Percentiles rank a stretch among this genome's conserved stretches.
These are phyloP conservation scores for Habroteleia sp. DNA, from an alignment of 2,888 invertebrate species.

Conservation along the genomic window DNA sequence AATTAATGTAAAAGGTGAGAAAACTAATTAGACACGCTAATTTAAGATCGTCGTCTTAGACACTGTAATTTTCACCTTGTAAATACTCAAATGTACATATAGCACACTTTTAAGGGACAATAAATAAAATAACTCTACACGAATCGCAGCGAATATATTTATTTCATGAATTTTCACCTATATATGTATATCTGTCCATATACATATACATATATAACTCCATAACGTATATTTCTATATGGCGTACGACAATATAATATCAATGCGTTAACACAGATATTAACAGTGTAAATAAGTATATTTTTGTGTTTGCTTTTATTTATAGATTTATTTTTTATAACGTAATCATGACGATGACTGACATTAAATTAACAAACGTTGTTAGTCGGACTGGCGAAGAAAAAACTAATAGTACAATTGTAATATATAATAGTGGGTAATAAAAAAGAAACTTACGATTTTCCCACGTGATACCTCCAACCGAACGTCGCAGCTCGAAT, in stretches of 20 bases:
- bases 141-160: constrained; percentile 74
- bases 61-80: no score
- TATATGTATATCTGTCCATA: constrained; percentile 67
- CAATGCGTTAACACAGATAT: constrained; percentile 73
- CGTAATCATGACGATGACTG: constrained; percentile 68
- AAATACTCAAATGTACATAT: constrained; percentile 43
- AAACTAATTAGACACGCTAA: background rate
- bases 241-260: constrained; percentile 74
- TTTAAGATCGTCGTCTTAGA: no score
- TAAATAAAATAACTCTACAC: constrained; percentile 5
- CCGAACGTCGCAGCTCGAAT: constrained; percentile 72
- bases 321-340: constrained; percentile 18
- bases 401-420: constrained; percentile 33
- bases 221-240: constrained; percentile 66
- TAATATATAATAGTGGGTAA: constrained; percentile 10
- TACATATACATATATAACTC: constrained; percentile 67
- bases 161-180: constrained; percentile 72
- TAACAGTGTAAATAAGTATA: constrained; percentile 67
- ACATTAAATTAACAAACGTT: constrained; percentile 74
- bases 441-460: constrained; percentile 40
- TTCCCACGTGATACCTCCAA: constrained; percentile 39
- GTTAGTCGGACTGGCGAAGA: constrained; percentile 68
- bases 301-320: constrained; percentile 20
- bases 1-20: no score
- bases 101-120: constrained; percentile 3